Evolutionary conservation across 2,113 vertebrate species (phyloP), one percentile per base, ranked within the genome.

Genomic region (Brienomyrus longianalis): DNA sequence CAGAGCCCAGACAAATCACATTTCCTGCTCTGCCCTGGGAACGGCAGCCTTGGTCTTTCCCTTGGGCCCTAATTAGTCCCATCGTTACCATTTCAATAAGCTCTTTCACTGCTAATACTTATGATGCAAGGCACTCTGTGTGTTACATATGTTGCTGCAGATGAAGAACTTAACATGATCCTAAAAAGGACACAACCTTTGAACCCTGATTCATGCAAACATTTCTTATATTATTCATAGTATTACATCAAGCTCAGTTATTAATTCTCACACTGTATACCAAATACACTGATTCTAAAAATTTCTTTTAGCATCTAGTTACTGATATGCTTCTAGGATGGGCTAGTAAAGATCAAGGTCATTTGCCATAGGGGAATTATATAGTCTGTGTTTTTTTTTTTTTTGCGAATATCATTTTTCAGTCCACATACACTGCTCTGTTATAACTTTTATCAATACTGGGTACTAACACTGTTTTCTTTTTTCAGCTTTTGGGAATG

Each of bases 401-500:
- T n/a, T 80, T 80, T 35, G 43, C 3, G 0, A 23, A n/a, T 83
- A 3, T 77, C 39, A 39, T 39, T 39, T 39, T 1, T 39, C 39
- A 39, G 39, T 39, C 39, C 39, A 39, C 39, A 39, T 39, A 39
- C 39, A 39, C 39, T 39, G 39, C 39, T 39, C 39, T 39, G 19
- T 52, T 23, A 27, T 31, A 47, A 83, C 35, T 83, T 19, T 21
- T 83, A 47, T 21, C 47, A 47, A 47, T 47, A 47, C 21, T 45
- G 39, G 9, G 23, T 83, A 47, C 21, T 83, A 45, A 83, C 6
- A 83, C 9, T 54, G 43, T 86, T 54, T 27, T 35, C 19, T 56
- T 86, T 86, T 92, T 94, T 83, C 92, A 99, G 98, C 98, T 90
- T 99, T 99, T 95, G 98, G 98, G 94, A 99, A 99, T 93, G 98